Percentiles rank a stretch among this genome's conserved stretches.
Evolutionary conservation across 2,113 vertebrate species (phyloP).

Genomic region (Sminthopsis crassicaudata): DNA sequence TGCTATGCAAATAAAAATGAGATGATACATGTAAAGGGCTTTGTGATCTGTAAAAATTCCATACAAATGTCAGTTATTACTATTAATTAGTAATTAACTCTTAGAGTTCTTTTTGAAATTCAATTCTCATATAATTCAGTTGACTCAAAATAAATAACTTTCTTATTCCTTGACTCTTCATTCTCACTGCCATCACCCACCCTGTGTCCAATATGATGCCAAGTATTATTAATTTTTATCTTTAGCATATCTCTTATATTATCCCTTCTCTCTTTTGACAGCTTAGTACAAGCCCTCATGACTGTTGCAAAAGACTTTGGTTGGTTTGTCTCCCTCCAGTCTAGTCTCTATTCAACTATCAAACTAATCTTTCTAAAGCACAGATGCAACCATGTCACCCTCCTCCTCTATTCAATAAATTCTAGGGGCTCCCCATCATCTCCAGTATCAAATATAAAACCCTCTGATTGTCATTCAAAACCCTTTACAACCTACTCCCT

Average conservation of each 20-base stretch:
- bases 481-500: background rate
- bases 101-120: background rate
- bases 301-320: background rate
- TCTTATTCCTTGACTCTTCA: background rate
- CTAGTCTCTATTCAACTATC: background rate
- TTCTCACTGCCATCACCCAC: background rate
- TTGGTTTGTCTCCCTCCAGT: background rate
- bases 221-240: background rate
- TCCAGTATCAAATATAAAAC: background rate
- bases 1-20: background rate
- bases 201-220: background rate
- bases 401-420: background rate
- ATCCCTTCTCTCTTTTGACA: background rate
- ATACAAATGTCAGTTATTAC: background rate
- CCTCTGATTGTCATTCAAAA: too few species aligned
- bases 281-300: background rate
- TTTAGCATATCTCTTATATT: background rate
- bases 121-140: background rate
- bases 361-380: background rate
- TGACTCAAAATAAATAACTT: background rate
- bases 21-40: background rate
- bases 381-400: background rate
- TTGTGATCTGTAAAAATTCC: background rate
- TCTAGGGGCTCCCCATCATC: background rate
- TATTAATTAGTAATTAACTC: background rate